These are phyloP conservation scores for Arrhamphus sclerolepis DNA, from an alignment of 2,797 vertebrate species.

Conservation along the genomic window DNA sequence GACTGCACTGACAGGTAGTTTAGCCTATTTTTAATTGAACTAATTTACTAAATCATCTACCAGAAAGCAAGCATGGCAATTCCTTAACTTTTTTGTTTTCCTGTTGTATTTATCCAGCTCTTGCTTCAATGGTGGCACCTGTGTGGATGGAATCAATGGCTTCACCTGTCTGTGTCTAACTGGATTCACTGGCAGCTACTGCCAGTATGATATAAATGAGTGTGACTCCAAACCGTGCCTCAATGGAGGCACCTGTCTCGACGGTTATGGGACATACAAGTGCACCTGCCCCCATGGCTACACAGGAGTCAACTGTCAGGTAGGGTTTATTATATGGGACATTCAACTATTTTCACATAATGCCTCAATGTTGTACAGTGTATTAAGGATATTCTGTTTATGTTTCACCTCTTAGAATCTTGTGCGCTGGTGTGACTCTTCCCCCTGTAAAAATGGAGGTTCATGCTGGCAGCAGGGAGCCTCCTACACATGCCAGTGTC, in stretches of 20 bases:
- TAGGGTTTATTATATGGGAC: conserved; percentile 47
- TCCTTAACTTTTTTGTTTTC: background rate
- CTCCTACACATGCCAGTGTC: conserved; percentile 93
- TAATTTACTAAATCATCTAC: background rate
- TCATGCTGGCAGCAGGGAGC: conserved; percentile 93
- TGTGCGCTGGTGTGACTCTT: conserved; percentile 95
- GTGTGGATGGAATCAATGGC: conserved; percentile 93
- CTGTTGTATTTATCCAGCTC: conserved; percentile 80
- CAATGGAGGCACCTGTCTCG: conserved; percentile 94
- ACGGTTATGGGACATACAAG: conserved; percentile 95
- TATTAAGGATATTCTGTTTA: conserved; percentile 6
- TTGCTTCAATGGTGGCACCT: conserved; percentile 95
- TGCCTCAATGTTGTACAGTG: background rate
- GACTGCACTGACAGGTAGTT: conserved; percentile 98
- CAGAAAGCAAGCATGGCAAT: background rate
- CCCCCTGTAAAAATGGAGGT: conserved; percentile 94
- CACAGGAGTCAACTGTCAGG: conserved; percentile 95
- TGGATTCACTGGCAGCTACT: conserved; percentile 96
- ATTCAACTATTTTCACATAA: background rate
- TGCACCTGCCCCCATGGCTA: conserved; percentile 96
- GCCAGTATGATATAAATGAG: conserved; percentile 94
- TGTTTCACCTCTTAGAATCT: conserved; percentile 82
- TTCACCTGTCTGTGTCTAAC: conserved; percentile 92
- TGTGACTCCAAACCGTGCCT: conserved; percentile 95
- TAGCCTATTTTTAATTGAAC: background rate